Conservation (phyloP, 2,113 vertebrate species). For the Callopanchax toddi region DNA sequence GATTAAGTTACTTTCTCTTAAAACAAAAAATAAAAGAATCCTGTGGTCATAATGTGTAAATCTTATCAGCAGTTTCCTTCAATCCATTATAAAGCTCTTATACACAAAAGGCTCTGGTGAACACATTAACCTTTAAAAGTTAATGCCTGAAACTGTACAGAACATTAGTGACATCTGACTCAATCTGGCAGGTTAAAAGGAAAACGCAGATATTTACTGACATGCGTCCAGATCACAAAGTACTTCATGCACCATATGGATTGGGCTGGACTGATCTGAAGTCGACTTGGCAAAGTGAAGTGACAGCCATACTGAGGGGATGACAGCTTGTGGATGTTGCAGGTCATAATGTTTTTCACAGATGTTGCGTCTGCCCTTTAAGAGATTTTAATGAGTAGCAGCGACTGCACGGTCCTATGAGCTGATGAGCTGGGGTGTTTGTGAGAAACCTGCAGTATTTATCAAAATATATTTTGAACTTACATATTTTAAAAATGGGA, state of each 20-base stretch:
- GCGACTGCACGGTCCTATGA: conserved; percentile 47
- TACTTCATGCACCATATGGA: conserved; percentile 51
- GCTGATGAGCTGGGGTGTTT: conserved; percentile 73
- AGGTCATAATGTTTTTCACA: conserved; percentile 74
- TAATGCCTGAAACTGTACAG: conserved; percentile 33
- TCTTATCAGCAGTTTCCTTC: conserved; percentile 48
- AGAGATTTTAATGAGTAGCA: conserved; percentile 71
- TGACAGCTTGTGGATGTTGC: conserved; percentile 63
- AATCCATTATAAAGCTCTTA: conserved; percentile 36
- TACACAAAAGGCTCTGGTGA: conserved; percentile 40
- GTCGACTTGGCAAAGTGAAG: conserved; percentile 58
- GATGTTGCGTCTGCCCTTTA: conserved; percentile 73
- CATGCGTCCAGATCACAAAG: conserved; percentile 48
- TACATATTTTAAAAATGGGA: too few relatives aligned
- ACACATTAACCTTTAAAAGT: conserved; percentile 56
- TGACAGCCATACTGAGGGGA: conserved; percentile 47
- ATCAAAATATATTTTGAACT: conserved; percentile 59
- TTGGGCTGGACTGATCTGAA: conserved; percentile 39
- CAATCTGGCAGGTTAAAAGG: conserved; percentile 59
- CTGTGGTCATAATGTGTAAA: conserved; percentile 31
- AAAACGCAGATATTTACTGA: conserved; percentile 60
- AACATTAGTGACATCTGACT: conserved; percentile 48
- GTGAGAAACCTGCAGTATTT: conserved; percentile 63
- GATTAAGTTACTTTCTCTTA: conserved; percentile 58
- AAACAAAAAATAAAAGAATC: conserved; percentile 22